Percentiles rank a stretch among this genome's conserved stretches.
These are phyloP conservation scores for Thumatha senex DNA, from an alignment of 2,888 invertebrate genomes.

Conservation along the genomic window DNA sequence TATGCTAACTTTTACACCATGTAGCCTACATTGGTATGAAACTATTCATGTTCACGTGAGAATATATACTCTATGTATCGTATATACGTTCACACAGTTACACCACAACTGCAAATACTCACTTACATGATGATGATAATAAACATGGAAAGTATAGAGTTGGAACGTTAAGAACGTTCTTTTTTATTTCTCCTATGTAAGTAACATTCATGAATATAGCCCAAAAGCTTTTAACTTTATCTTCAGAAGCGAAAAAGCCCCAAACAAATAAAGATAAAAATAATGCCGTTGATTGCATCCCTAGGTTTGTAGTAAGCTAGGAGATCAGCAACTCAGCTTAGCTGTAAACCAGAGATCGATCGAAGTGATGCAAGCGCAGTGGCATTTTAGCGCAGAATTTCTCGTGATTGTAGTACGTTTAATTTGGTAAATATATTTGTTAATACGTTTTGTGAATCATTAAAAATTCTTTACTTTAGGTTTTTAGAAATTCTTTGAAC, in stretches of 20 bases:
- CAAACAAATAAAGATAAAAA: constrained; percentile 26
- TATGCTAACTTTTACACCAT: too few relatives aligned
- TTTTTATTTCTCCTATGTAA: not conserved
- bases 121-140: too few relatives aligned
- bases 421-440: constrained; percentile 17
- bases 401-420: constrained; percentile 6
- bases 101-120: too few relatives aligned
- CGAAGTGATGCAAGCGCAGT: constrained; percentile 16
- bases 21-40: too few relatives aligned
- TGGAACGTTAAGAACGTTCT: too few relatives aligned
- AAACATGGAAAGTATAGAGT: not conserved
- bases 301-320: constrained; percentile 28
- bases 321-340: constrained; percentile 28
- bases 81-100: too few relatives aligned
- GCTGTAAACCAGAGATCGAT: constrained; percentile 26
- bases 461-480: too few relatives aligned
- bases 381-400: constrained; percentile 19
- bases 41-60: too few relatives aligned
- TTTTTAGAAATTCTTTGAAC: too few relatives aligned
- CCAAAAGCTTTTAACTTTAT: not conserved
- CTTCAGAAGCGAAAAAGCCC: constrained; percentile 9
- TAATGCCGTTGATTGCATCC: constrained; percentile 34
- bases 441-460: constrained; percentile 1
- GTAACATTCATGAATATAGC: not conserved
- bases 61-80: too few relatives aligned